Base-by-base conservation (phyloP, 2,113 vertebrate species). In the Enhydra lutris region DNA sequence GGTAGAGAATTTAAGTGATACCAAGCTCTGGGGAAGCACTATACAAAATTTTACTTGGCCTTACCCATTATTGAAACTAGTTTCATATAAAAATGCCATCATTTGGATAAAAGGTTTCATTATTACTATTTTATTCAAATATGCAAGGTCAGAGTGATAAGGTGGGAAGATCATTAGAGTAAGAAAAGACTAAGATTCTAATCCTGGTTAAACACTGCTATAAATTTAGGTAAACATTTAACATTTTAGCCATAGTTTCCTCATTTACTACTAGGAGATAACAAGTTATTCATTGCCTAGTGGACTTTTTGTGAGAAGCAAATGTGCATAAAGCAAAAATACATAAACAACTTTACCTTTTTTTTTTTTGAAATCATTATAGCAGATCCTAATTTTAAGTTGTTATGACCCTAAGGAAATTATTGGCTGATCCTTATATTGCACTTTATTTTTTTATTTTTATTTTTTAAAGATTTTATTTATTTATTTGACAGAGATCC, bases 21-120 rank as follows among this genome's bases (percentile, higher is more conserved):
- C 45, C 92, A 91, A 95, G 31, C 45, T 89, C 55, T 90, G 24
- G 15, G 55, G 67, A 83, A 94, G 29, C 15, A 79, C 15, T 69
- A 92, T 61, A 89, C 94, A 92, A 93, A 87, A 94, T 93, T 83
- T 39, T 85, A 15, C 81, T 91, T 91, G 89, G 74, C 76, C 52
- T 81, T 79, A 93, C 17, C 52, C 82, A 50, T 91, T 89, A 92
- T 67, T 59, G 63, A 94, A 97, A 86, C 17, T 14, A 88, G 67
- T 81, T 97, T 89, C 84, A 84, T 31, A 80, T 89, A 84, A 80
- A 97, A 91, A 57, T 65, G 14, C 36, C 47, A 78, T 96, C 61
- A 34, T 52, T 20, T 81, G 84, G 5, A 23, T 92, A 21, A 91
- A 91, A 87, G 15, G 1, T 55, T 94, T 93, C 91, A 73, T 83